Percentiles rank a stretch among this genome's conserved stretches.
Evolutionary conservation across 2,888 invertebrate species (phyloP).

Genomic region (Papilio elwesi): DNA sequence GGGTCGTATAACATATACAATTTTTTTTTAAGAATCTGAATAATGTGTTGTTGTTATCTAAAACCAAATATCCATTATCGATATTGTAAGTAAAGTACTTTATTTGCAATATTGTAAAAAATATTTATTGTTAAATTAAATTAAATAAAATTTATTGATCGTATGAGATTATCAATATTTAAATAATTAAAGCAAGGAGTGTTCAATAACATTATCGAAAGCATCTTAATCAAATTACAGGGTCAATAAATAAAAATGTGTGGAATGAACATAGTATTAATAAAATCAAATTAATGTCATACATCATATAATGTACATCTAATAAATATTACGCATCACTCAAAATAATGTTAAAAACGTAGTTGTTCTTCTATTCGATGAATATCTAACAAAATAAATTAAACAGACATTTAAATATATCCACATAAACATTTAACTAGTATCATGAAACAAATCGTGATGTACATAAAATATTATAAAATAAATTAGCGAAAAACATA

Average conservation of each 20-base stretch:
- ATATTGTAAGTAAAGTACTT: neutral
- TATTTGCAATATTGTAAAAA: neutral
- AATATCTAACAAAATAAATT: constrained; percentile 59
- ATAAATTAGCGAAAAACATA: constrained; percentile 23
- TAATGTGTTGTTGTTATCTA: neutral
- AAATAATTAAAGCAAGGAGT: neutral
- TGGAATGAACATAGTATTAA: constrained; percentile 40
- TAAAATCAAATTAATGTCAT: constrained; percentile 17
- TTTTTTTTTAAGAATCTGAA: neutral
- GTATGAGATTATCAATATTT: constrained; percentile 3
- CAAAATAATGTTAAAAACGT: constrained; percentile 23
- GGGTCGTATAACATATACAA: neutral
- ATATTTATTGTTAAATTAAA: too few relatives aligned
- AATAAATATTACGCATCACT: constrained; percentile 15
- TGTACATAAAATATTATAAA: constrained; percentile 24
- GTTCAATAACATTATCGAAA: too few relatives aligned
- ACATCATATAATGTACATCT: neutral
- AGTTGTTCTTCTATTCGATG: constrained; percentile 35
- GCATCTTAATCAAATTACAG: constrained; percentile 18
- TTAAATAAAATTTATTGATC: too few relatives aligned
- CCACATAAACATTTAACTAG: constrained; percentile 43
- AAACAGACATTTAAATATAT: constrained; percentile 56
- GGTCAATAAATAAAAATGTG: constrained; percentile 25
- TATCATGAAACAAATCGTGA: constrained; percentile 34
- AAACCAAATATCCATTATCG: neutral